phyloP scores from a whole-genome alignment of 2,113 vertebrate species.

The Antennarius striatus region DNA sequence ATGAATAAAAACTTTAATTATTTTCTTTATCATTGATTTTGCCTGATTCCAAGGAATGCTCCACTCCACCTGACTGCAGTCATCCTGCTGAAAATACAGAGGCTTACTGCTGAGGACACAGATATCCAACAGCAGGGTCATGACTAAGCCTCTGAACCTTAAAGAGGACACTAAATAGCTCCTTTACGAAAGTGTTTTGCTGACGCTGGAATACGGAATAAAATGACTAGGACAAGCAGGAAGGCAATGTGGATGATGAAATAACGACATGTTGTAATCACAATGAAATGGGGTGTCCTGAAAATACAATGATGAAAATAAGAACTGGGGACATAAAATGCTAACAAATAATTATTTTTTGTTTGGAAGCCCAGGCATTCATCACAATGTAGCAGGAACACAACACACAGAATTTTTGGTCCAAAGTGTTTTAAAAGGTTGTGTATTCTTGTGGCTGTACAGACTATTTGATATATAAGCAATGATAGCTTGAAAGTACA shows the following conservation, averaged over 20 bases:
- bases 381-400: not conserved
- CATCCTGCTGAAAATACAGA: not conserved
- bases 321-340: constrained; percentile 4
- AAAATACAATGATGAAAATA: constrained; percentile 21
- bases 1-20: no score
- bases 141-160: constrained; percentile 28
- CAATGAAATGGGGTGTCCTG: constrained; percentile 41
- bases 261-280: constrained; percentile 59
- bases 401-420: constrained; percentile 1
- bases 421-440: not conserved
- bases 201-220: constrained; percentile 34
- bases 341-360: constrained; percentile 5
- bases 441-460: not conserved
- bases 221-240: constrained; percentile 32
- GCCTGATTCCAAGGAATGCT: not conserved
- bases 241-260: constrained; percentile 50
- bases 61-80: not conserved
- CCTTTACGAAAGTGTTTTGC: not conserved
- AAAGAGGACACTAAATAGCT: constrained; percentile 7
- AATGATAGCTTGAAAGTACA: constrained; percentile 8
- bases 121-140: not conserved
- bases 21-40: not conserved
- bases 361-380: not conserved
- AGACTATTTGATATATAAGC: not conserved
- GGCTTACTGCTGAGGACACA: constrained; percentile 5